A percentile compares a stretch with the other conserved stretches of the same genome.
These are phyloP conservation scores for Melanotaenia pygmaea DNA, from an alignment of 2,797 vertebrate genomes.

Conservation along the genomic window DNA sequence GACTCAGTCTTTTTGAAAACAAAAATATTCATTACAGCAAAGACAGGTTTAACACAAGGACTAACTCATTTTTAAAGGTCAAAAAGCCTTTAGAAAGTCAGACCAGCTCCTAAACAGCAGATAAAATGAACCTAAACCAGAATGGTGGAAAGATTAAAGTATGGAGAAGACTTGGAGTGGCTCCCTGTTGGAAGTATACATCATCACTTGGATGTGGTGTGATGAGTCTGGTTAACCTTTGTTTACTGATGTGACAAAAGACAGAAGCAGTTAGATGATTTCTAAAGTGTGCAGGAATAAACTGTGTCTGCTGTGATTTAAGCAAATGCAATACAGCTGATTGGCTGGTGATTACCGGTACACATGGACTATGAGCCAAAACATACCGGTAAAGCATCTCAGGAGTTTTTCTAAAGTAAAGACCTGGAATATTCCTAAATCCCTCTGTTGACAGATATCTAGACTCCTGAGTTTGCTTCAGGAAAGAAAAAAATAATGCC, in stretches of 20 bases:
- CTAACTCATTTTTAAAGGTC: too few species aligned
- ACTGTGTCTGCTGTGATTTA: background rate
- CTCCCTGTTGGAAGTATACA: background rate
- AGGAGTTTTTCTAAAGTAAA: too few species aligned
- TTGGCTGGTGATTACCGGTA: background rate
- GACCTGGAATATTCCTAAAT: background rate
- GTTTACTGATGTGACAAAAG: background rate
- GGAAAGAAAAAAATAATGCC: too few species aligned
- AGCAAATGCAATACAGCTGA: background rate
- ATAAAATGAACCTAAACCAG: background rate
- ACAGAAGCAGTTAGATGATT: background rate
- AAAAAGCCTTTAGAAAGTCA: background rate
- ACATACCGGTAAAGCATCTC: background rate
- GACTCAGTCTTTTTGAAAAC: too few species aligned
- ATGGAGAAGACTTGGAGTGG: background rate
- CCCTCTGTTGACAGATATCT: background rate
- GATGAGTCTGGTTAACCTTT: background rate
- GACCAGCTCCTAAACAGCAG: background rate
- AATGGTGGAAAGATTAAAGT: background rate
- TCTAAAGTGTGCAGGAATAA: too few species aligned
- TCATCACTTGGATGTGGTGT: background rate
- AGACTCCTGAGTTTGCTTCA: background rate
- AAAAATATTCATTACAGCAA: too few species aligned
- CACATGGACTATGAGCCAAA: background rate
- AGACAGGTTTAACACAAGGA: too few species aligned